Conservation (phyloP, 1,140 invertebrate species). For the Bactericera cockerelli region DNA sequence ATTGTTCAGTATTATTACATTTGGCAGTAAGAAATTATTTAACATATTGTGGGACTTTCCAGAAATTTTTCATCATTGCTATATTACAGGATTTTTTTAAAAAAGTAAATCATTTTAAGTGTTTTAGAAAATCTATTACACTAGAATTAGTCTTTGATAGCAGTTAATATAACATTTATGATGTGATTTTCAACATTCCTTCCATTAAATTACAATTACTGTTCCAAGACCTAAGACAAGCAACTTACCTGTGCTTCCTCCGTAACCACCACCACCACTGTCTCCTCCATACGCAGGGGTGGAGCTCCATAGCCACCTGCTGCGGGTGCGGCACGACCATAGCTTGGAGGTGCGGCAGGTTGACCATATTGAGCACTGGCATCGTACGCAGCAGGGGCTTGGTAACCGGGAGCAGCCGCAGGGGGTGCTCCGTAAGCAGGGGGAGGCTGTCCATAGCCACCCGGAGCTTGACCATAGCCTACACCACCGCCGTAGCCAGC, state of each 20-base stretch:
- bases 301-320: conserved; percentile 16
- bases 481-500: conserved; percentile 10
- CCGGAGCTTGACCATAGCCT: conserved; percentile 1
- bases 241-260: background rate
- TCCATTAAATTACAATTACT: too few species aligned
- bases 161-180: too few species aligned
- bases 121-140: too few species aligned
- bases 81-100: too few species aligned
- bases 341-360: conserved; percentile 9
- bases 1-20: too few species aligned
- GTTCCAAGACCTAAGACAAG: background rate
- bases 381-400: conserved; percentile 13
- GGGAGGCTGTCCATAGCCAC: conserved; percentile 10
- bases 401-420: background rate
- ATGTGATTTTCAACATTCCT: background rate
- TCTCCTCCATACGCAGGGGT: conserved; percentile 14
- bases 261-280: background rate
- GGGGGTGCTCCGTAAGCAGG: conserved; percentile 14
- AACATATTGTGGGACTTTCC: too few species aligned
- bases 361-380: conserved; percentile 7
- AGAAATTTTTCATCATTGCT: too few species aligned
- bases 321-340: conserved; percentile 13
- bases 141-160: too few species aligned
- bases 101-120: too few species aligned
- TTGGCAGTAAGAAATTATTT: too few species aligned